Evolutionary conservation across 2,113 vertebrate genomes (phyloP).

Genomic region (Pituophis catenifer): DNA sequence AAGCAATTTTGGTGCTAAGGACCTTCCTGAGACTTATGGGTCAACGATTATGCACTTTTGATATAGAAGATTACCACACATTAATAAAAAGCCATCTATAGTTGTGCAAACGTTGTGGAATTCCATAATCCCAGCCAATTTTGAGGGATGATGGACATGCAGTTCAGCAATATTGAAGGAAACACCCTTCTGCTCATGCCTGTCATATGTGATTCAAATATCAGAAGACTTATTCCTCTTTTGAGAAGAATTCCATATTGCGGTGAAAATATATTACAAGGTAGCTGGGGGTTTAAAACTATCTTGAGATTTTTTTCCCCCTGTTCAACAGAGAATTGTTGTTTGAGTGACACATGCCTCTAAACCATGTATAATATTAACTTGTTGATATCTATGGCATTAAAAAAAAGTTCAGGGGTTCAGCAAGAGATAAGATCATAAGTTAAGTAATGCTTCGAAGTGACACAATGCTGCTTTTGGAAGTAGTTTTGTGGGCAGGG

Average conservation of each 20-base stretch:
- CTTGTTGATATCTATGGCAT: not conserved
- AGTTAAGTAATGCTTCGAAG: slow-evolving; percentile 17
- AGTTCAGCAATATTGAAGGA: not conserved
- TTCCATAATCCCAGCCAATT: not conserved
- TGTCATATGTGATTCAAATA: not conserved
- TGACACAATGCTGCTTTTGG: slow-evolving; percentile 17
- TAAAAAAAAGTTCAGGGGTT: not conserved
- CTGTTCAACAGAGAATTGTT: not conserved
- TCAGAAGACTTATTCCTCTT: not conserved
- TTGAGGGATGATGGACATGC: not conserved
- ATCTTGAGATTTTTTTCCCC: not conserved
- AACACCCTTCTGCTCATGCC: not conserved
- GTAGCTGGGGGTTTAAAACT: not conserved
- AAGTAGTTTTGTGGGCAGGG: slow-evolving; percentile 42
- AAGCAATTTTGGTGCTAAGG: not conserved
- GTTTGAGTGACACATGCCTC: not conserved
- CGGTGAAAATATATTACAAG: not conserved
- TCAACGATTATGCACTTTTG: not conserved
- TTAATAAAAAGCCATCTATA: not conserved
- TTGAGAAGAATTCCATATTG: not conserved
- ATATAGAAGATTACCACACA: not conserved
- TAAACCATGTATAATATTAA: not conserved
- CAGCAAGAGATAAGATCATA: not conserved
- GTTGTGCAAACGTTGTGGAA: not conserved
- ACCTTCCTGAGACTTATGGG: not conserved